These are phyloP conservation scores for Melanotus villosus DNA, from an alignment of 2,888 invertebrate species.

Conservation along the genomic window DNA sequence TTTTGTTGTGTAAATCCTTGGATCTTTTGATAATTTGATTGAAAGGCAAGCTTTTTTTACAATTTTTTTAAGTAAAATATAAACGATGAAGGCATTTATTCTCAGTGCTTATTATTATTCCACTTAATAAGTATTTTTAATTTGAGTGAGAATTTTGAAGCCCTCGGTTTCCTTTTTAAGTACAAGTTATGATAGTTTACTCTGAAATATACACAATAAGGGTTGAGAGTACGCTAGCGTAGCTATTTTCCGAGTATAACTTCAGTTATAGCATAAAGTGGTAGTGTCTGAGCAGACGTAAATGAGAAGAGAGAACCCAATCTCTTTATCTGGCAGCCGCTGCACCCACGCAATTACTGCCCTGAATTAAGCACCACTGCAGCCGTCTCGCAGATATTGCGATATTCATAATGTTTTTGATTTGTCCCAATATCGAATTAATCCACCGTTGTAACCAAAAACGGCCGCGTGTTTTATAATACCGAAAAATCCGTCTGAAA, in stretches of 20 bases:
- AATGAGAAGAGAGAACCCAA: conserved; percentile 52
- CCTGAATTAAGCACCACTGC: conserved; percentile 69
- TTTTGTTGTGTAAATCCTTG: too few species aligned
- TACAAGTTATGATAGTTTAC: too few species aligned
- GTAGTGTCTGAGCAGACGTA: conserved; percentile 44
- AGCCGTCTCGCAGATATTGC: conserved; percentile 59
- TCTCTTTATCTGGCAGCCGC: conserved; percentile 54
- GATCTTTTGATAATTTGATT: too few species aligned
- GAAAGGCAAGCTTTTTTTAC: too few species aligned
- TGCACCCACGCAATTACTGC: conserved; percentile 67
- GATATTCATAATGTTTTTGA: conserved; percentile 34
- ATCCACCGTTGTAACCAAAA: background rate
- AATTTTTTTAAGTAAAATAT: too few species aligned
- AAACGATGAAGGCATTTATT: too few species aligned
- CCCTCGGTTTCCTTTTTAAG: too few species aligned
- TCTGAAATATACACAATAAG: conserved; percentile 2
- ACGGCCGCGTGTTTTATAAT: background rate
- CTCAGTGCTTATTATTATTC: too few species aligned
- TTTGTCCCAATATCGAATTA: conserved; percentile 21
- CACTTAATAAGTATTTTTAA: too few species aligned
- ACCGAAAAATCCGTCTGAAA: too few species aligned
- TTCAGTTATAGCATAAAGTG: conserved; percentile 35
- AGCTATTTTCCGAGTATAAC: conserved; percentile 26
- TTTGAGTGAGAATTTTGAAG: too few species aligned
- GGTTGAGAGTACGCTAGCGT: background rate